These are phyloP conservation scores for Leptopilina myrica DNA, from an alignment of 2,888 invertebrate genomes.

Conservation along the genomic window DNA sequence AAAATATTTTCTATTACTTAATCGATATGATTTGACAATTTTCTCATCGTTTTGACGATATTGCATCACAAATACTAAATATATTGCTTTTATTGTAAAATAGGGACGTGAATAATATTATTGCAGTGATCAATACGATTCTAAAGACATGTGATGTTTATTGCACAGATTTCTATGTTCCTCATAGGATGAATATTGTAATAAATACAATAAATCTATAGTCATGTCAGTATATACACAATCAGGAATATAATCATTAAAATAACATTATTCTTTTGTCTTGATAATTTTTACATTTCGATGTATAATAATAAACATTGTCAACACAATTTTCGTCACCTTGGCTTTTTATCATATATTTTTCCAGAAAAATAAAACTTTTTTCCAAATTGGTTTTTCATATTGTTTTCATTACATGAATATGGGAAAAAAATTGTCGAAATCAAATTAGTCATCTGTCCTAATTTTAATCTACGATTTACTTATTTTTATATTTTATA, in stretches of 20 bases:
- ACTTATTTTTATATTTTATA: too few relatives aligned
- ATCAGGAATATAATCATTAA: constrained; percentile 7
- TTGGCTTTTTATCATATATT: constrained; percentile 6
- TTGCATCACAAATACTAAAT: neutral
- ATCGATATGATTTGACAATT: too few relatives aligned
- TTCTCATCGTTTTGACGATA: neutral
- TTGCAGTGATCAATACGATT: constrained; percentile 3
- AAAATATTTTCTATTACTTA: too few relatives aligned
- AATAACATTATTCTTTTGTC: constrained; percentile 3
- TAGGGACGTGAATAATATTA: constrained; percentile 1
- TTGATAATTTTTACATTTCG: neutral
- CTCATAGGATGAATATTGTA: neutral
- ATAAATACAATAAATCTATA: neutral
- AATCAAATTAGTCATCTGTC: too few relatives aligned
- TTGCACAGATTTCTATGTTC: constrained; percentile 1
- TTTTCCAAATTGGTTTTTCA: too few relatives aligned
- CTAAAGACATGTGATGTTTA: neutral
- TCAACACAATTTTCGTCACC: neutral
- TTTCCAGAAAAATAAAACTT: neutral
- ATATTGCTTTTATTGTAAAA: neutral
- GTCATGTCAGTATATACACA: neutral
- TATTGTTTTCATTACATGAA: too few relatives aligned
- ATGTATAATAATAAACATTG: neutral
- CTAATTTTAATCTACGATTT: too few relatives aligned
- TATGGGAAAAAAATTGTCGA: too few relatives aligned